Conservation (phyloP, 2,797 vertebrate genomes). For the Artibeus jamaicensis region DNA sequence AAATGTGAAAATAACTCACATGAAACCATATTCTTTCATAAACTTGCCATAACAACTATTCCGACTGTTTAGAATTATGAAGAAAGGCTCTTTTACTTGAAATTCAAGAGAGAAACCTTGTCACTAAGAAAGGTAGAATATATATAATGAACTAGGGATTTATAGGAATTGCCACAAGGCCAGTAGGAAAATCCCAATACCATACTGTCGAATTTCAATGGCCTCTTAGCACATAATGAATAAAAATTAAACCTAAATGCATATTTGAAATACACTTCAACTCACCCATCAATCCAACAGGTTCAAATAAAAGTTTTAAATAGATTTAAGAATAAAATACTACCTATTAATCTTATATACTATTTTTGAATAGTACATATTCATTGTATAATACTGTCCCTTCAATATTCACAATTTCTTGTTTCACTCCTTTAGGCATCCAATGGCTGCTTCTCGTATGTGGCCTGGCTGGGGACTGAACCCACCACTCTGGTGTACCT, state of each 20-base stretch:
- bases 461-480: not conserved
- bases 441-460: not conserved
- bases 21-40: not conserved
- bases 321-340: slow-evolving; percentile 3
- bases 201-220: not conserved
- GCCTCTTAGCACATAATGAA: not conserved
- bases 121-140: slow-evolving; percentile 1
- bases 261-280: not conserved
- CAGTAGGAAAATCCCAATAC: not conserved
- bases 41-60: not conserved
- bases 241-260: not conserved
- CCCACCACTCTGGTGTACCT: not conserved
- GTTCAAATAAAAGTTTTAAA: not conserved
- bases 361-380: not conserved
- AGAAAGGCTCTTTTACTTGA: not conserved
- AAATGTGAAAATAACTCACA: not conserved
- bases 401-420: not conserved
- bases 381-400: not conserved
- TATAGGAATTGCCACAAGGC: not conserved
- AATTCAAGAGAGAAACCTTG: not conserved
- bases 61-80: not conserved
- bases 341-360: not conserved
- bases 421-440: not conserved
- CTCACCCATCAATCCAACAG: not conserved
- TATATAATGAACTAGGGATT: not conserved